These are phyloP conservation scores for Laupala kohalensis DNA, from an alignment of 1,140 invertebrate species.

Conservation along the genomic window DNA sequence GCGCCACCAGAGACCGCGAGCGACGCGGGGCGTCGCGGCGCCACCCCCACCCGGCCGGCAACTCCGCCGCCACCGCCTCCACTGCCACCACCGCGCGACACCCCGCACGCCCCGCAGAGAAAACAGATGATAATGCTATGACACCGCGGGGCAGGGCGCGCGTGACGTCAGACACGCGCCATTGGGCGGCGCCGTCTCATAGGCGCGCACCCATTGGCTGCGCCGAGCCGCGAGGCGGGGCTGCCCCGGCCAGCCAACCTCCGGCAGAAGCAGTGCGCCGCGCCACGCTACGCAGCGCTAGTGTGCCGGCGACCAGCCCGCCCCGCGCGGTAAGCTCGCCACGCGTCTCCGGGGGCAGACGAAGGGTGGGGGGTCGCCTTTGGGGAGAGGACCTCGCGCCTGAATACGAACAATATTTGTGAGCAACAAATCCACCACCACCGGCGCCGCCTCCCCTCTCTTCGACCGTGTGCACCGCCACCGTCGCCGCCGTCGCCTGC, in stretches of 20 bases:
- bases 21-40: not conserved
- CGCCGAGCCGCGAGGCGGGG: not conserved
- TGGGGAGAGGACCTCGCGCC: slow-evolving; percentile 7
- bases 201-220: not conserved
- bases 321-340: not conserved
- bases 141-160: slow-evolving; percentile 10
- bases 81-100: not conserved
- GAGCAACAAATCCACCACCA: slow-evolving; percentile 21
- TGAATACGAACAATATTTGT: slow-evolving; percentile 22
- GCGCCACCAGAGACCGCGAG: not conserved
- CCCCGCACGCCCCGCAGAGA: not conserved
- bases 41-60: not conserved
- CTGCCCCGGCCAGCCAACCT: not conserved
- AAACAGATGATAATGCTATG: slow-evolving; percentile 18
- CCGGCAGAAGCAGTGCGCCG: not conserved
- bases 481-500: not conserved
- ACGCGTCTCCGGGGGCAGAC: slow-evolving; percentile 7
- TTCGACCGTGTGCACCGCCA: not conserved
- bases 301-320: not conserved
- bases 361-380: slow-evolving; percentile 1
- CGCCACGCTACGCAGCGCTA: not conserved
- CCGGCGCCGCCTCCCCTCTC: slow-evolving; percentile 4
- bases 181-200: slow-evolving; percentile 6
- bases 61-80: slow-evolving; percentile 1
- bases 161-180: slow-evolving; percentile 8